These are phyloP conservation scores for Paracanthobrama guichenoti DNA, from an alignment of 2,113 vertebrate species.

Conservation along the genomic window DNA sequence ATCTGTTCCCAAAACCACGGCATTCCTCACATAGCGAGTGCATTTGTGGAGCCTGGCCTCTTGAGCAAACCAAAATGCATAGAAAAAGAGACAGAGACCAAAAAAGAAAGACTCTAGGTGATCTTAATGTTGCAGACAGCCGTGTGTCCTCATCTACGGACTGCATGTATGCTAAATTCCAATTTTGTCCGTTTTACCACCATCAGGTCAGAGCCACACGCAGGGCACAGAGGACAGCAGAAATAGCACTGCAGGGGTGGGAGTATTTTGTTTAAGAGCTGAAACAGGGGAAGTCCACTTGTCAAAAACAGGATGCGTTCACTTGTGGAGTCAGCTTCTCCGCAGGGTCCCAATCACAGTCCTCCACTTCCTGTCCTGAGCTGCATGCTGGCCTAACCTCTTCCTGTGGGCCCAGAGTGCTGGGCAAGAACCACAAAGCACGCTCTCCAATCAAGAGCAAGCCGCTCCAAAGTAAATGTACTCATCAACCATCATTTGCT, in stretches of 20 bases:
- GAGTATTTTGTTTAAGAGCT: conserved; percentile 63
- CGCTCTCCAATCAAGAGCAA: conserved; percentile 19
- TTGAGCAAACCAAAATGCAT: conserved; percentile 11
- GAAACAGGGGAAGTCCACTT: conserved; percentile 72
- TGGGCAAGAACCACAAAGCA: conserved; percentile 46
- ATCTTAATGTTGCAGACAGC: neutral
- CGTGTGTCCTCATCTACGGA: neutral
- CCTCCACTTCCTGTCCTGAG: conserved; percentile 68
- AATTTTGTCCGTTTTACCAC: neutral
- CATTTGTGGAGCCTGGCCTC: conserved; percentile 43
- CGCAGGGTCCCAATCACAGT: conserved; percentile 64
- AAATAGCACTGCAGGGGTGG: conserved; percentile 36
- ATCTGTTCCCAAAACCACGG: conserved; percentile 67
- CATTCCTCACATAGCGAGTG: conserved; percentile 68
- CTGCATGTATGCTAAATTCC: conserved; percentile 34
- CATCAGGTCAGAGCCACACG: neutral
- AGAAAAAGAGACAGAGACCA: conserved; percentile 19
- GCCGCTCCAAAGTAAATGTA: conserved; percentile 41
- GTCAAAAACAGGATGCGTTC: conserved; percentile 75
- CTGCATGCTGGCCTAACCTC: conserved; percentile 59
- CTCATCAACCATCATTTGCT: conserved; percentile 37
- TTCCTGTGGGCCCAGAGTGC: conserved; percentile 65
- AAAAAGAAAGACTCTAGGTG: conserved; percentile 55
- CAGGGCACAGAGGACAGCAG: conserved; percentile 13
- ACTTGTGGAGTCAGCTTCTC: conserved; percentile 69